Percentiles rank a stretch among this genome's conserved stretches.
Evolutionary conservation across 1,140 invertebrate genomes (phyloP).

Genomic region (Melipona quadrifasciata): DNA sequence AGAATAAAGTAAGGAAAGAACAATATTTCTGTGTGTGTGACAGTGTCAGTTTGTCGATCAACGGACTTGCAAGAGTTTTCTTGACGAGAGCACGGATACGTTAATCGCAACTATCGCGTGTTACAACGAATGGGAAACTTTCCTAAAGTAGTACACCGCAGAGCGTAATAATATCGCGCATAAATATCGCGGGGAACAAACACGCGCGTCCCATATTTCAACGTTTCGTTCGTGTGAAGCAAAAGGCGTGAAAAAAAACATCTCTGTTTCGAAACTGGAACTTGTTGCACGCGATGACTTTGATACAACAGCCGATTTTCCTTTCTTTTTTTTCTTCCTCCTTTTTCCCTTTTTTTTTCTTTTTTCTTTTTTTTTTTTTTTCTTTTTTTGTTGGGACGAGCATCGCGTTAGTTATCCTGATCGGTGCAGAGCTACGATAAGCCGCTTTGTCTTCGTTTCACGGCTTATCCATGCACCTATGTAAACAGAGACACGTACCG

Average conservation of each 20-base stretch:
- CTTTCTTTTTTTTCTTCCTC: neutral
- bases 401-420: slow-evolving; percentile 24
- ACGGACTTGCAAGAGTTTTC: neutral
- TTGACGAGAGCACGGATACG: neutral
- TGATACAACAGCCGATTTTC: neutral
- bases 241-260: neutral
- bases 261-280: neutral
- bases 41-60: neutral
- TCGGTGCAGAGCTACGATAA: slow-evolving; percentile 12
- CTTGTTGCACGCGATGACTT: slow-evolving; percentile 23
- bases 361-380: neutral
- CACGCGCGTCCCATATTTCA: neutral
- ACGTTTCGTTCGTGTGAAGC: neutral
- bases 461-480: slow-evolving; percentile 28
- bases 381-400: neutral
- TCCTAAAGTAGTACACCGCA: neutral
- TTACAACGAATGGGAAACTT: neutral
- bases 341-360: neutral
- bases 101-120: neutral
- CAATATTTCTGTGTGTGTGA: too few species aligned
- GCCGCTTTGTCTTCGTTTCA: slow-evolving; percentile 35
- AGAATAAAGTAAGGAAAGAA: too few species aligned
- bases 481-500: slow-evolving; percentile 9
- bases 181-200: neutral
- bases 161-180: neutral